These are phyloP conservation scores for Odontomyia ornata DNA, from an alignment of 2,888 invertebrate species.

Conservation along the genomic window DNA sequence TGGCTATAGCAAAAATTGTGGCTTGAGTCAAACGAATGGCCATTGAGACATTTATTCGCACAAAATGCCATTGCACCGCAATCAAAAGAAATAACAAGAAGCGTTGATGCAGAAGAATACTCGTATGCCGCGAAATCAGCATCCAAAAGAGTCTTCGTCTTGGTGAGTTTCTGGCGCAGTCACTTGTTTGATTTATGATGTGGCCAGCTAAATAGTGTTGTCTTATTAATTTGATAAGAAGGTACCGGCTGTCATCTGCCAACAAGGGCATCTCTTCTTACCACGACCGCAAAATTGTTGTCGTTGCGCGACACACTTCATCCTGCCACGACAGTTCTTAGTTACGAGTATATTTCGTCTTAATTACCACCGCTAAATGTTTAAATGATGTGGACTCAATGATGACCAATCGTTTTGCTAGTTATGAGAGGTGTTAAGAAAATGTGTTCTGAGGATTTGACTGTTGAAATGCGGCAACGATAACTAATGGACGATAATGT, in stretches of 20 bases:
- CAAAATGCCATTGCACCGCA: constrained; percentile 18
- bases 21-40: neutral
- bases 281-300: constrained; percentile 2
- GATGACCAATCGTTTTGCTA: constrained; percentile 24
- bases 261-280: neutral
- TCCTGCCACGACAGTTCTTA: neutral
- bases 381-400: constrained; percentile 3
- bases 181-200: constrained; percentile 39
- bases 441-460: constrained; percentile 18
- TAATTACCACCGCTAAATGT: constrained; percentile 34
- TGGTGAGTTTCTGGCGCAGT: constrained; percentile 21
- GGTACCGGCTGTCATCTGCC: constrained; percentile 36
- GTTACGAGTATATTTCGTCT: constrained; percentile 22
- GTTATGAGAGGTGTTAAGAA: constrained; percentile 39
- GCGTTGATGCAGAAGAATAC: neutral
- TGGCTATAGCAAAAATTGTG: constrained; percentile 11
- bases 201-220: constrained; percentile 44
- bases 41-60: constrained; percentile 32
- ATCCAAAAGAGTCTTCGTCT: too few relatives aligned
- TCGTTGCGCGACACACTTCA: neutral
- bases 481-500: constrained; percentile 38
- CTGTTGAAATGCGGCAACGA: constrained; percentile 6
- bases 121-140: neutral
- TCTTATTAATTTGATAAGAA: constrained; percentile 45
- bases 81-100: neutral